Evolutionary conservation across 2,888 invertebrate genomes (phyloP), one percentile per base, ranked within the genome.

Genomic region (Agriotes lineatus): DNA sequence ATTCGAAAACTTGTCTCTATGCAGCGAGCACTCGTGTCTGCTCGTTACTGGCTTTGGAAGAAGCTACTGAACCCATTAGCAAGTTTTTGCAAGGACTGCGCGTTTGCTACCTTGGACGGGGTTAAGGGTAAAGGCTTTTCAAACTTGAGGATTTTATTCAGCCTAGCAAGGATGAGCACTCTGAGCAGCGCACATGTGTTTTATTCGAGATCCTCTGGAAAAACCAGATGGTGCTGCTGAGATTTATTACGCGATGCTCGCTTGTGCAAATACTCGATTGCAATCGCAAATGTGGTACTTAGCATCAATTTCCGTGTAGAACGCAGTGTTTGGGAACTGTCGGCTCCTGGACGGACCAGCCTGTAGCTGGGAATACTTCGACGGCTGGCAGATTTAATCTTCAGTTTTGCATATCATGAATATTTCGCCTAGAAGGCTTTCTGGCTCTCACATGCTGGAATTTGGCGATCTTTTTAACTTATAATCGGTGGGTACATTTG

Each of bases 31-130:
- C 16, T 33, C 4, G 52, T 48, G 48, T 52, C 52, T 33, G 25
- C 12, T 33, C 33, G 52, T 52, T 25, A 52, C 14, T 22, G 25
- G 52, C 35, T 25, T 56, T 52, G 33, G n/a, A 22, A 56, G 33
- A 56, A 56, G 56, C 20, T 56, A 56, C 20, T 56, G 56, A 56
- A 56, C 56, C 56, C 56, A 56, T 56, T 56, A 56, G 22, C 56
- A 56, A 56, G 56, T 56, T 56, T 56, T 56, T 39, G 56, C 37
- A 39, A 14, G 18, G 33, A 16, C 52, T 16, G 25, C 16, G 25
- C 52, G 52, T 25, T 22, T 16, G 33, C 33, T 9, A 1, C 52
- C 16, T n/a, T 37, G 20, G 20, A 35, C 18, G 9, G 35, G 56
- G 56, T 52, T 52, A 52, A 52, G 52, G 39, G 56, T 56, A 39